Base-by-base conservation (phyloP, 2,888 invertebrate species). In the Beris chalybata region DNA sequence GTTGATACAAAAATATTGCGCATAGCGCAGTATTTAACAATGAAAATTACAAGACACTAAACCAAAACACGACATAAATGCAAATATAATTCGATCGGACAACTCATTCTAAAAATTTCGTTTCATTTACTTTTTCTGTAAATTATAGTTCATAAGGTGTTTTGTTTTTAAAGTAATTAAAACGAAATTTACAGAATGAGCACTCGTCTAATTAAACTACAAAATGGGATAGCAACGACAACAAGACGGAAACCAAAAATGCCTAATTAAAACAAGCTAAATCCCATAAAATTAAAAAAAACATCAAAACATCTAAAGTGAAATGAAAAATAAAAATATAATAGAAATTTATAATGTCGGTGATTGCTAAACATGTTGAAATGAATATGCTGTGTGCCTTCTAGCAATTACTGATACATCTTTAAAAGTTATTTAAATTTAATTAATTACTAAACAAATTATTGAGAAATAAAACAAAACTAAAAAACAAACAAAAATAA, bases 301-400 rank as follows among this genome's bases (percentile, higher is more conserved):
- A 65, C 72, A 31, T 7, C 31, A 52, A n/a, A 50, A 50, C 22
- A 58, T 15, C 58, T 59, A 29, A 48, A 59, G 22, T 50, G 50
- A 47, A 48, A 59, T 50, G 29, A 31, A 30, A n/a, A 31, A 54
- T 11, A 59, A 67, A 59, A 31, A 56, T 66, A 66, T 70, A 67
- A 65, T 52, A 69, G 56, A 58, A 22, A 67, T 69, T 61, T 47
- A 65, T 67, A 22, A 67, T 59, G 63, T 73, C 74, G 72, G 75
- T 75, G 74, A 76, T 77, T 76, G 75, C 76, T 77, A 76, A 83
- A 52, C 82, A 83, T 81, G 76, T 81, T 81, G 79, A 83, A 80
- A 83, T 84, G 85, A 83, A 84, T 85, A 85, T 83, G 89, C 89
- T 89, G 89, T 87, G 89, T 89, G 89, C 89, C 89, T 89, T 87